Evolutionary conservation across 1,140 invertebrate genomes (phyloP).

Genomic region (Bombus soroeensis): DNA sequence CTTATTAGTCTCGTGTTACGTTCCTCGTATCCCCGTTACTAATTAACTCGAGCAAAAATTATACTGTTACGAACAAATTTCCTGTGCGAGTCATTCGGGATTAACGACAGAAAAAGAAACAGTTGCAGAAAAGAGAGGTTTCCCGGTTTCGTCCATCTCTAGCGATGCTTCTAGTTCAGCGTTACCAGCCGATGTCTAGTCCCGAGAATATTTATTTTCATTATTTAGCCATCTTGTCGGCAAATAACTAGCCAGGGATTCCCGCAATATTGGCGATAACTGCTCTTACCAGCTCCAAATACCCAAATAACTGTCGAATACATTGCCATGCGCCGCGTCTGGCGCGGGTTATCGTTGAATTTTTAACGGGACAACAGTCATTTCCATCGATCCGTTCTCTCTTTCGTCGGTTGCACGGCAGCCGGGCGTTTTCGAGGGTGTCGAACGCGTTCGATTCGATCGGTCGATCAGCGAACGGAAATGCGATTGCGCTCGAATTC

Average conservation of each 20-base stretch:
- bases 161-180: background rate
- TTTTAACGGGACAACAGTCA: slow-evolving; percentile 50
- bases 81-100: too few species aligned
- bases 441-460: slow-evolving; percentile 12
- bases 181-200: background rate
- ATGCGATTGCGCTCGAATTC: slow-evolving; percentile 44
- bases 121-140: background rate
- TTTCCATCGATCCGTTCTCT: slow-evolving; percentile 40
- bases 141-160: background rate
- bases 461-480: slow-evolving; percentile 39
- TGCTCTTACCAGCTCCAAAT: slow-evolving; percentile 44
- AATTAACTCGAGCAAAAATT: background rate
- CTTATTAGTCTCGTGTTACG: background rate
- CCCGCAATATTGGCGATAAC: slow-evolving; percentile 45
- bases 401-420: background rate
- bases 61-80: background rate
- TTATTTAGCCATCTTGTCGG: slow-evolving; percentile 50
- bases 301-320: slow-evolving; percentile 48
- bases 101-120: background rate
- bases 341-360: slow-evolving; percentile 48
- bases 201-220: slow-evolving; percentile 48
- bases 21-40: background rate
- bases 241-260: slow-evolving; percentile 46
- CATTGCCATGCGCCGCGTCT: slow-evolving; percentile 17
- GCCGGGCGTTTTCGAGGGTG: background rate